phyloP scores from a whole-genome alignment of 2,888 invertebrate genomes.

The Orthonychiurus folsomi region DNA sequence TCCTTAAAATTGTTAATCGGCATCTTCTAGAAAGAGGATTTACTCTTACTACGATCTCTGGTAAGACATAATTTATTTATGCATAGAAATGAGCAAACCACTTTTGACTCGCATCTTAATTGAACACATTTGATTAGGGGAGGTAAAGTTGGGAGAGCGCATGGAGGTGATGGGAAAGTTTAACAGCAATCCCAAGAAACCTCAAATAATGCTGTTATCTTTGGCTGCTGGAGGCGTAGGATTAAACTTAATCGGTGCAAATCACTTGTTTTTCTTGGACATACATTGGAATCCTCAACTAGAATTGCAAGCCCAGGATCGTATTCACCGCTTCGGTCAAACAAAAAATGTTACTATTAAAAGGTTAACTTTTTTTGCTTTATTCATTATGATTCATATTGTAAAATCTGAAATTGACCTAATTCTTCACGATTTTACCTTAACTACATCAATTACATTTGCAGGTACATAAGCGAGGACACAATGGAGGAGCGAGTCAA shows the following conservation, averaged over 20 bases:
- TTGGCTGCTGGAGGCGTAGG: conserved; percentile 91
- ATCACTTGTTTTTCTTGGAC: conserved; percentile 81
- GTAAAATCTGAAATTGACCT: background rate
- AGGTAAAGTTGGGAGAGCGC: conserved; percentile 22
- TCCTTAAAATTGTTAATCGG: conserved; percentile 61
- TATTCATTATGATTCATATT: no score
- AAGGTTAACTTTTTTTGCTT: conserved; percentile 52
- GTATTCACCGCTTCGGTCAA: conserved; percentile 87
- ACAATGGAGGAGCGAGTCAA: conserved; percentile 84
- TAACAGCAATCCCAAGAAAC: conserved; percentile 21
- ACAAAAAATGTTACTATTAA: conserved; percentile 68
- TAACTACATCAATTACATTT: background rate
- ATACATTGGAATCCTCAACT: conserved; percentile 96
- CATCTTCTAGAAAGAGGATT: conserved; percentile 54
- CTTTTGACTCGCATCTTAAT: no score
- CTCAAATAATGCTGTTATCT: conserved; percentile 63
- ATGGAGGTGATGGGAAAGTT: conserved; percentile 25
- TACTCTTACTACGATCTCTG: conserved; percentile 60
- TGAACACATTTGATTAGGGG: conserved; percentile 16
- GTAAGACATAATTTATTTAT: conserved; percentile 43
- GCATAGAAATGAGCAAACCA: no score
- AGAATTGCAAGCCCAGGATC: conserved; percentile 87
- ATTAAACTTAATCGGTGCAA: conserved; percentile 82
- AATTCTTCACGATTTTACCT: background rate
- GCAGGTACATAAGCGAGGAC: conserved; percentile 68